phyloP scores from a whole-genome alignment of 2,113 vertebrate species.

The Suricata suricatta region DNA sequence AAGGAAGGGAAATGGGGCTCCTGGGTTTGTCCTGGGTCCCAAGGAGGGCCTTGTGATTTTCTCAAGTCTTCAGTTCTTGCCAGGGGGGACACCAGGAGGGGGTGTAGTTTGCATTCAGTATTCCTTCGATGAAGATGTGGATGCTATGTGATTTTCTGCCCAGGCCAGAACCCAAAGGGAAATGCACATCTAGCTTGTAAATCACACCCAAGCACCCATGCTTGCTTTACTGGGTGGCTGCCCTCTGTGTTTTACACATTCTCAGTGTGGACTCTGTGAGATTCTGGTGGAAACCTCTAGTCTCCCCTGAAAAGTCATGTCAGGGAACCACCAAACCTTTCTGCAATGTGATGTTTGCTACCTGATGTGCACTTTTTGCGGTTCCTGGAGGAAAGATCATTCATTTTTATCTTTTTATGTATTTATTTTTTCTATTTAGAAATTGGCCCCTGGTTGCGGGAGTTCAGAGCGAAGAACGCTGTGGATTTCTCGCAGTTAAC shows the following conservation, averaged over 20 bases:
- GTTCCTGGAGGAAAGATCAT: slow-evolving; percentile 25
- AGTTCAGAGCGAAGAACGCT: slow-evolving; percentile 94
- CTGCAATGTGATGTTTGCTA: slow-evolving; percentile 35
- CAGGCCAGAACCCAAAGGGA: background rate
- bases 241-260: background rate
- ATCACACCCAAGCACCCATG: background rate
- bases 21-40: background rate
- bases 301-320: background rate
- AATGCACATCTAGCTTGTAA: slow-evolving; percentile 36
- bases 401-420: slow-evolving; percentile 67
- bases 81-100: background rate
- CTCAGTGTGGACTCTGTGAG: background rate
- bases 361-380: background rate
- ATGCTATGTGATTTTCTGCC: slow-evolving; percentile 13
- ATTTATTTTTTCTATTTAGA: slow-evolving; percentile 87
- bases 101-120: background rate
- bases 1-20: background rate
- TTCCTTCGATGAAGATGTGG: background rate
- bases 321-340: background rate
- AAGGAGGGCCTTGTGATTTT: background rate
- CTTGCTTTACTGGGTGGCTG: background rate
- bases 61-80: background rate
- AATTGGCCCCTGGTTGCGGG: slow-evolving; percentile 95
- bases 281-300: background rate
- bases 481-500: slow-evolving; percentile 98